phyloP scores from a whole-genome alignment of 2,888 invertebrate species.

The Dexiosoma caninum region DNA sequence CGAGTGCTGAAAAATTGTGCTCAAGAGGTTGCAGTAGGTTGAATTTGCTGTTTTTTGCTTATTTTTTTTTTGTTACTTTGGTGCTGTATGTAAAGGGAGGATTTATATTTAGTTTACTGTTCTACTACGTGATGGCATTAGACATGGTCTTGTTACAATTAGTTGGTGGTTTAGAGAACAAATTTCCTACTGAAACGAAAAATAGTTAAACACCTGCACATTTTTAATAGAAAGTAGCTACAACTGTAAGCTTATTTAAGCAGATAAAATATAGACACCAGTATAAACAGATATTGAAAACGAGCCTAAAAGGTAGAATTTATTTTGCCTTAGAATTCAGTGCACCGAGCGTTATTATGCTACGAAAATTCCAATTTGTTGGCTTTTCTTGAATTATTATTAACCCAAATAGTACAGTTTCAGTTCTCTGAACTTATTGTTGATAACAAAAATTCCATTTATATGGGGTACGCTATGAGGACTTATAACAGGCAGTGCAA shows the following conservation, averaged over 20 bases:
- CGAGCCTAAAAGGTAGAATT: no score
- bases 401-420: no score
- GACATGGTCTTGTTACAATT: not conserved
- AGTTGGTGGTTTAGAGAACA: not conserved
- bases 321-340: no score
- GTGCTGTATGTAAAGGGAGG: not conserved
- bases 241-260: no score
- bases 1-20: conserved; percentile 53
- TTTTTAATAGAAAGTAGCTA: no score
- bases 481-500: no score
- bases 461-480: no score
- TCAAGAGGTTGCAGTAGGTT: conserved; percentile 60
- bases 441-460: no score
- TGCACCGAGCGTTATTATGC: no score
- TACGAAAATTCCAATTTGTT: no score
- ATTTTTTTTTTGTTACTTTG: not conserved
- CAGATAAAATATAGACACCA: not conserved
- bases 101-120: not conserved
- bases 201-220: not conserved
- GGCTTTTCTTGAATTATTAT: no score
- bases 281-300: not conserved
- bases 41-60: not conserved
- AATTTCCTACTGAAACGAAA: not conserved
- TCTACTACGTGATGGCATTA: not conserved
- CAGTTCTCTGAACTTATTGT: no score